A percentile compares a stretch with the other conserved stretches of the same genome.
Evolutionary conservation across 2,113 vertebrate species (phyloP).

Genomic region (Patagioenas fasciata): DNA sequence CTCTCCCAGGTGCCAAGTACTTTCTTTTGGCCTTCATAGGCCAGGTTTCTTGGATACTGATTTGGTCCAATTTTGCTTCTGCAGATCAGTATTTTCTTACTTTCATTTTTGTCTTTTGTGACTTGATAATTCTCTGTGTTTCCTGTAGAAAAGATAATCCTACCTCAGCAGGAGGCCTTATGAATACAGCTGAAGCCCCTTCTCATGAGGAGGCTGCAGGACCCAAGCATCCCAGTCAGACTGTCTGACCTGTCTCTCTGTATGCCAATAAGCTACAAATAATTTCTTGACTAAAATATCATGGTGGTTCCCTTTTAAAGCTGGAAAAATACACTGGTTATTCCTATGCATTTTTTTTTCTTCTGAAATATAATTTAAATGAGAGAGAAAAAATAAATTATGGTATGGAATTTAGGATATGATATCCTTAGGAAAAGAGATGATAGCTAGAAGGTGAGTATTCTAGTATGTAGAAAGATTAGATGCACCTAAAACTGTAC

Average conservation of each 20-base stretch:
- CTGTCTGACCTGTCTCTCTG: neutral
- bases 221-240: rapidly evolving
- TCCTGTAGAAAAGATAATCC: neutral
- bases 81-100: neutral
- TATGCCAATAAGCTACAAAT: neutral
- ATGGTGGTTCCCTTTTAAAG: neutral
- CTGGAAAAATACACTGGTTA: neutral
- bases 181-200: neutral
- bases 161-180: neutral
- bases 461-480: neutral
- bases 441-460: neutral
- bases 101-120: neutral
- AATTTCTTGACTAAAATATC: neutral
- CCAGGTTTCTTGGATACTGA: neutral
- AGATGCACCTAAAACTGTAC: neutral
- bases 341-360: neutral
- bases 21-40: neutral
- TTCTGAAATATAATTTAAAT: neutral
- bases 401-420: neutral
- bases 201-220: neutral
- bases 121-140: neutral
- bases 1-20: neutral
- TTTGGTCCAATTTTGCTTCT: neutral
- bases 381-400: neutral
- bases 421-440: neutral